Base-by-base conservation (phyloP, 2,888 invertebrate species). In the Sphinx pinastri region DNA sequence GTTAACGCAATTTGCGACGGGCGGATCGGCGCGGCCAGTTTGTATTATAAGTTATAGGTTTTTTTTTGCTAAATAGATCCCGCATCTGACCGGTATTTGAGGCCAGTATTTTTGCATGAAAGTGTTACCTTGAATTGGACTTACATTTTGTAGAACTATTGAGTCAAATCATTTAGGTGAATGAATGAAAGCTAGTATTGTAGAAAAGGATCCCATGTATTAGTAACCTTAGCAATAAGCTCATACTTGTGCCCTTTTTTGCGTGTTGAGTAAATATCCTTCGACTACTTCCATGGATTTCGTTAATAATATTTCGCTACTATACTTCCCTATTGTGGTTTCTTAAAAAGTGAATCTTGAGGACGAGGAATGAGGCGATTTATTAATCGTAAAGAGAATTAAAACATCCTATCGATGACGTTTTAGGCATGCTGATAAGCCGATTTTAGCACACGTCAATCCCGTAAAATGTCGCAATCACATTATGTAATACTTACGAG, bases 401-500 rank as follows among this genome's bases (percentile, higher is more conserved):
- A 57, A 19, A 25, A 19, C 57, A 13, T 2, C 16, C 16, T 13
- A 16, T 25, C 25, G 57, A 57, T 57, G 49, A 63, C 63, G 63
- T 60, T 4, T n/a, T 25, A n/a, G n/a, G 58, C 51, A 60, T 68
- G 51, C 49, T 68, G 58, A 68, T 68, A 68, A 76, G 75, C 70
- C 63, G 69, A 74, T 75, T 77, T 75, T 72, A 74, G 70, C 73
- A 69, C 71, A 76, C 73, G 76, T 74, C 75, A 75, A 72, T 75
- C 69, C 74, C 73, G 76, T 76, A 45, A 75, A 80, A 77, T 74
- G 73, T 72, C 75, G 71, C 74, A 79, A 79, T 76, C 73, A 72
- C 49, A 72, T 77, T 80, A 78, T 73, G 77, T 79, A 80, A 76
- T 76, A 73, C 78, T 75, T 67, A 78, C 74, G 75, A 73, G 72